Base-by-base conservation (phyloP, 2,797 vertebrate genomes). In the Cossypha dichroa region DNA sequence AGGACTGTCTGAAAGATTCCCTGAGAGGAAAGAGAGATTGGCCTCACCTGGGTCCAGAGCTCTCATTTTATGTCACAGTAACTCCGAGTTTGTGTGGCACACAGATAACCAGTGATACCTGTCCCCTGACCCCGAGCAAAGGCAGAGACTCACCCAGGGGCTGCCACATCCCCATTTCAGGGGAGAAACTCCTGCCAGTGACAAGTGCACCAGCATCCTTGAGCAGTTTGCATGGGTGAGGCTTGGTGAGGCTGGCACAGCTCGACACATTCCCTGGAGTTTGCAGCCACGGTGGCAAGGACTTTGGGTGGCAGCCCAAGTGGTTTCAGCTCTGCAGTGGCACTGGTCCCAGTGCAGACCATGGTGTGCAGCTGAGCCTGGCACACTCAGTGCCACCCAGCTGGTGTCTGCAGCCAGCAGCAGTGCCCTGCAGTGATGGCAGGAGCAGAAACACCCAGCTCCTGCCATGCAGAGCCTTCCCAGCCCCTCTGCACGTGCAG, bases 171-270 rank as follows among this genome's bases (percentile, higher is more conserved):
- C 52, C 16, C 8, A 2, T 33, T 33, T 10, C 4, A 6, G n/a
- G n/a, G 9, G 22, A 52, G 33, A 55, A 62, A 14, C 22, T 34
- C 34, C 34, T 34, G 34, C 34, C 18, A 29, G 68, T 28, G 1
- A 26, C 4, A 69, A 48, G 28, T 7, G 5, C 38, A 10, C 36
- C 66, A 13, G 5, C 1, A 5, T 8, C 48, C 70, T 72, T 9
- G 2, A 11, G 11, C 16, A 5, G 22, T 36, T 29, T 46, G 29
- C 2, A 0, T 7, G n/a, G 17, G 18, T 12, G 59, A 23, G 38
- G 17, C 49, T 72, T 0, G 0, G 6, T 17, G 68, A 18, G 60
- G 19, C 52, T 23, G 55, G 16, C 81, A 41, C 7, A 45, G 51
- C 16, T 21, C 4, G 7, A 40, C 34, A 55, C 25, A 4, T 46